These are phyloP conservation scores for Sebastes taczanowskii DNA, from an alignment of 2,797 vertebrate genomes.

Conservation along the genomic window DNA sequence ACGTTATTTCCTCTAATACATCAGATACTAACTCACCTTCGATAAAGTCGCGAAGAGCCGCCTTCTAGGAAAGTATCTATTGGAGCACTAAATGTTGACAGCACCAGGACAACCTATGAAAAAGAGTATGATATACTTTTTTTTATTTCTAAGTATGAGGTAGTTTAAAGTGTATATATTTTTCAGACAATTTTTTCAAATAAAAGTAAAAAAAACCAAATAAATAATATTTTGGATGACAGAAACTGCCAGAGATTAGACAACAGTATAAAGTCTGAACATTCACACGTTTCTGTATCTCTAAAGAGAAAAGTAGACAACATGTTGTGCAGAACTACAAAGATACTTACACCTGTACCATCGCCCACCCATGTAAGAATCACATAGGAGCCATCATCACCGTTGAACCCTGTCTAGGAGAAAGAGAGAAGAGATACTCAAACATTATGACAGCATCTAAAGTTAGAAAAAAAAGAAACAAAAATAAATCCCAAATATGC, in stretches of 20 bases:
- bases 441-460: background rate
- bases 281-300: background rate
- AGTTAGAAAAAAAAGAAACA: background rate
- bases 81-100: constrained; percentile 81
- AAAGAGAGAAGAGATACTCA: constrained; percentile 14
- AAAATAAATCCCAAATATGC: too few relatives aligned
- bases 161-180: background rate
- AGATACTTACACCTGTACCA: constrained; percentile 83
- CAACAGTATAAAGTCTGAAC: background rate
- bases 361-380: constrained; percentile 87
- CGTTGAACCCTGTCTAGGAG: constrained; percentile 83
- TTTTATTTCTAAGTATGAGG: background rate
- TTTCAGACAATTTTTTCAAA: background rate
- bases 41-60: constrained; percentile 83
- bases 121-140: background rate
- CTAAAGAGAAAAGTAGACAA: background rate
- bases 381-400: constrained; percentile 84
- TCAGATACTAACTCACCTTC: constrained; percentile 71
- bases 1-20: background rate
- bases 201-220: background rate
- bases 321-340: background rate
- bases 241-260: background rate
- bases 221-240: background rate
- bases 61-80: constrained; percentile 72
- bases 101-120: constrained; percentile 81